A percentile compares a stretch with the other conserved stretches of the same genome.
Conservation (phyloP, 2,113 vertebrate genomes). For the Rhadina sibilatrix region DNA sequence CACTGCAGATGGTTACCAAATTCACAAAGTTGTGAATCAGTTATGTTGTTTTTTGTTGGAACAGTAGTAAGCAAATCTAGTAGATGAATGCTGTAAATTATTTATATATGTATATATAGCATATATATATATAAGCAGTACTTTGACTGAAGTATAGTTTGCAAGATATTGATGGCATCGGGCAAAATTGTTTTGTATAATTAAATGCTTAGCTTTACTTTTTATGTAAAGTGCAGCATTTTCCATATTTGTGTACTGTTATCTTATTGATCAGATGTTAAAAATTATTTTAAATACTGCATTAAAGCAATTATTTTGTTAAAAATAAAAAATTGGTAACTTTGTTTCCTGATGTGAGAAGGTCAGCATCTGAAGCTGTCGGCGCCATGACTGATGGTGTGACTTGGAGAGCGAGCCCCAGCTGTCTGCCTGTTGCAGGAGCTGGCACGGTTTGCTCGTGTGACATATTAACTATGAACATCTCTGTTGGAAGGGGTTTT, state of each 20-base stretch:
- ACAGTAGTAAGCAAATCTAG: constrained; percentile 29
- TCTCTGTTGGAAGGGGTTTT: neutral
- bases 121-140: constrained; percentile 47
- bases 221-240: constrained; percentile 78
- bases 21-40: constrained; percentile 19
- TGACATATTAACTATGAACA: neutral
- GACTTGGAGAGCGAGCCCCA: neutral
- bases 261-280: constrained; percentile 74
- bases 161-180: constrained; percentile 46
- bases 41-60: constrained; percentile 22
- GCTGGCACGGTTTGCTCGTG: fast-evolving
- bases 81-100: constrained; percentile 65
- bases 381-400: neutral
- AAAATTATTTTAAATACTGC: constrained; percentile 78
- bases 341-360: neutral
- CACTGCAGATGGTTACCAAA: constrained; percentile 13
- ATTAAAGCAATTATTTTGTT: constrained; percentile 83
- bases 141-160: constrained; percentile 57
- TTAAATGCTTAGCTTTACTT: constrained; percentile 81
- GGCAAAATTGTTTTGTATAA: constrained; percentile 74
- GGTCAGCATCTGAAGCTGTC: neutral
- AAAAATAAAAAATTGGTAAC: constrained; percentile 50
- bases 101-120: constrained; percentile 62
- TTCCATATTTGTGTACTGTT: constrained; percentile 71
- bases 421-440: neutral